Base-by-base conservation (phyloP, 1,140 invertebrate genomes). In the Leptopilina boulardi region DNA sequence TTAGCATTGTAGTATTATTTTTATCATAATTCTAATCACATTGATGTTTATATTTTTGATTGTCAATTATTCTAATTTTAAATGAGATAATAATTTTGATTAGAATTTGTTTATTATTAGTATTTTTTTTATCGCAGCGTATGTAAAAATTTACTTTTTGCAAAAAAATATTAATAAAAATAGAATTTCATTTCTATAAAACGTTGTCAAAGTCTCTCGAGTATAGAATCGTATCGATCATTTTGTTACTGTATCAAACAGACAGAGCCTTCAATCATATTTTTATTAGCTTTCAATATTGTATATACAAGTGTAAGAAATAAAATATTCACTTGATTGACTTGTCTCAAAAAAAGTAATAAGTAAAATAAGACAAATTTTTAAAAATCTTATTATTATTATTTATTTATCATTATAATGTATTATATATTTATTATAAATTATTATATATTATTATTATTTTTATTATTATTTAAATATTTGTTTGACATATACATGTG, bases 191-290 rank as follows among this genome's bases (percentile, higher is more conserved):
- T 5, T 59, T 19, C 9, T 59, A 6, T 59, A 59, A 23, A 23
- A 59, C 23, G 54, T 19, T 23, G 54, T 59, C 54, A 59, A 23
- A 23, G 21, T 59, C 19, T 23, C 10, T 9, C 1, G 19, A 11
- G 54, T 23, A 23, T 13, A 23, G 19, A 19, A 59, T 59, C 54
- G 19, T 59, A 59, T 59, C 54, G 54, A 21, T 59, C 54, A 59
- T 59, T 26, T 5, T 23, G 47, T n/a, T 54, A 54, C 8, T n/a
- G 19, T 3, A n/a, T 5, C 0, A 51, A 51, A n/a, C 18, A 59
- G 19, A 23, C 54, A 59, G 18, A 47, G 19, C 19, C 19, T 59
- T 59, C 54, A 59, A 59, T 59, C 21, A 59, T 26, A 59, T 38
- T 59, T 23, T 59, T 59, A 59, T 59, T 59, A 59, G 11, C 21